Conservation (phyloP, 2,113 vertebrate species). For the Galeopterus variegatus region DNA sequence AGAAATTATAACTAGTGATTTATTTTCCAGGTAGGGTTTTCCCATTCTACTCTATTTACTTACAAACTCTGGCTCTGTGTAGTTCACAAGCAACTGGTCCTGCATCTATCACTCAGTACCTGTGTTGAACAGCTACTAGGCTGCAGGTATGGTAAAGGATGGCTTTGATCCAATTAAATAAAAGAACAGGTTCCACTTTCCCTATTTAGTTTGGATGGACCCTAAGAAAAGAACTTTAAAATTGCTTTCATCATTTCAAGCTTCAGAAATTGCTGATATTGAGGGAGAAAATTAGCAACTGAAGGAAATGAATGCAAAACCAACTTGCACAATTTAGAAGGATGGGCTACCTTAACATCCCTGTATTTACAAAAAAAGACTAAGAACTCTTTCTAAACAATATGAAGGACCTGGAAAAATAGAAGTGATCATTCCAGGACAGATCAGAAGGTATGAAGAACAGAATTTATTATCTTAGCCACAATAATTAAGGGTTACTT, state of each 20-base stretch:
- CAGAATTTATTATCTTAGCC: neutral
- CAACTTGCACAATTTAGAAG: neutral
- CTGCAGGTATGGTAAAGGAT: neutral
- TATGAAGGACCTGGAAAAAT: neutral
- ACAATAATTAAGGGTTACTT: neutral
- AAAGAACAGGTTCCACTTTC: neutral
- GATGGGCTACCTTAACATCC: neutral
- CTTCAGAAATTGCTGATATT: neutral
- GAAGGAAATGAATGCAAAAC: neutral
- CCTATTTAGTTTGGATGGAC: neutral
- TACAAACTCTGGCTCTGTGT: neutral
- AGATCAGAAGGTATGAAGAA: neutral
- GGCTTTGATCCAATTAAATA: neutral
- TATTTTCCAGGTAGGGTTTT: neutral
- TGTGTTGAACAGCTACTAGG: neutral
- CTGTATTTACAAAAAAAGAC: neutral
- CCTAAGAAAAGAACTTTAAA: constrained; percentile 15
- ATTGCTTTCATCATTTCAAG: neutral
- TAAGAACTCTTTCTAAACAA: neutral
- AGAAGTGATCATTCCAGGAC: neutral
- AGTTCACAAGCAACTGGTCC: neutral
- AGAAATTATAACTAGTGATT: neutral
- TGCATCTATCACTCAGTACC: neutral
- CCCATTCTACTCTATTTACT: neutral
- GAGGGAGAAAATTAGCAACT: neutral